phyloP scores from a whole-genome alignment of 2,888 invertebrate species.

The Leptarthrus brevirostris region DNA sequence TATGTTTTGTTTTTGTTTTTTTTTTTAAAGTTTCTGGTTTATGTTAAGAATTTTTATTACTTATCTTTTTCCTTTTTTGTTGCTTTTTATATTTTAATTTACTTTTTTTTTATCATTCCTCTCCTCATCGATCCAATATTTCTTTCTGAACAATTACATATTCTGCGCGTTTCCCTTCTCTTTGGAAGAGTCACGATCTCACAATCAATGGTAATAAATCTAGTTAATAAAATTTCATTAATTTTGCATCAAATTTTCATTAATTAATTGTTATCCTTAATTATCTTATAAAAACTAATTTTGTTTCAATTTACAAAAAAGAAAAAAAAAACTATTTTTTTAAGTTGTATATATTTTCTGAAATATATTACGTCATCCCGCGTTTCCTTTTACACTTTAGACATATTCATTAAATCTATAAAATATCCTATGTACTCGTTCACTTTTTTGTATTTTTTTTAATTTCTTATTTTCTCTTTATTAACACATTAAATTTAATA shows the following conservation, averaged over 20 bases:
- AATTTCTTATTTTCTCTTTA: conserved; percentile 5
- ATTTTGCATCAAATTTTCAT: conserved; percentile 1
- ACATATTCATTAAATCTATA: conserved; percentile 21
- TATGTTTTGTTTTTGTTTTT: conserved; percentile 36
- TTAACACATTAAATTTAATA: conserved; percentile 42
- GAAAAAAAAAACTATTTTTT: conserved; percentile 1
- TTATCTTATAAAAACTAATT: conserved; percentile 14
- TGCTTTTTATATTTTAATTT: conserved; percentile 29
- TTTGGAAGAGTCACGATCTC: too few species aligned
- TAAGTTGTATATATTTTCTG: conserved; percentile 31
- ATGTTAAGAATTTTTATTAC: background rate
- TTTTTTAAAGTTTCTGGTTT: conserved; percentile 6
- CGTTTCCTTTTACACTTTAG: conserved; percentile 2
- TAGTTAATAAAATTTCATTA: conserved; percentile 17
- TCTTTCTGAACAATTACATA: too few species aligned
- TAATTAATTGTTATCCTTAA: background rate
- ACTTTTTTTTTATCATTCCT: conserved; percentile 8
- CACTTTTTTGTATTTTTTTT: conserved; percentile 41
- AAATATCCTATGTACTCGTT: conserved; percentile 46
- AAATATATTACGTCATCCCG: conserved; percentile 16
- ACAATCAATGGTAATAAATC: conserved; percentile 1
- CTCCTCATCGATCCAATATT: too few species aligned
- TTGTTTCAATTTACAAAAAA: conserved; percentile 33
- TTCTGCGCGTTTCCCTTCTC: too few species aligned
- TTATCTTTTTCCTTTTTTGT: background rate